These are phyloP conservation scores for Ailuropoda melanoleuca DNA, from an alignment of 2,113 vertebrate species.

Conservation along the genomic window DNA sequence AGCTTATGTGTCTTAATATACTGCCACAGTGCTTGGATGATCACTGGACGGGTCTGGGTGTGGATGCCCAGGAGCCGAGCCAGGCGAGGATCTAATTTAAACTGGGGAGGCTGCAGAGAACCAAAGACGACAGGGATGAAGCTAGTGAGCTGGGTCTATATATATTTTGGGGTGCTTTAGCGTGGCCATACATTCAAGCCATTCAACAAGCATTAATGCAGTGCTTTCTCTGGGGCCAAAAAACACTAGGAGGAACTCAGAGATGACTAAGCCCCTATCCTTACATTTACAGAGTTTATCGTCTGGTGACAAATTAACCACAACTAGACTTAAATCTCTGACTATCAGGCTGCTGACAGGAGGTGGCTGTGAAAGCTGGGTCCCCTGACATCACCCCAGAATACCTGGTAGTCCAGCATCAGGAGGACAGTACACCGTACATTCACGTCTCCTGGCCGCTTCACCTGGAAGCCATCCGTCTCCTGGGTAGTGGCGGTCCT, in stretches of 20 bases:
- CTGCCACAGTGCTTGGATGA: slow-evolving; percentile 94
- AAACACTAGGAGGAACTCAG: background rate
- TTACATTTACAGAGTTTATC: background rate
- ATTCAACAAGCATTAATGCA: too few relatives aligned
- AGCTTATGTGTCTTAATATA: slow-evolving; percentile 95
- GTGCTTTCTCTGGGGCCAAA: background rate
- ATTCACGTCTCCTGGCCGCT: slow-evolving; percentile 97
- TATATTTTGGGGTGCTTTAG: too few relatives aligned
- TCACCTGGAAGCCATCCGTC: slow-evolving; percentile 99
- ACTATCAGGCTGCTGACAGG: background rate
- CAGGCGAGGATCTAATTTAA: too few relatives aligned
- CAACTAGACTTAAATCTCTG: background rate
- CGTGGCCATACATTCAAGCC: too few relatives aligned
- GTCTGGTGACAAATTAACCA: background rate
- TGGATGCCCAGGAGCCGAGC: slow-evolving; percentile 93
- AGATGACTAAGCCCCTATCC: background rate
- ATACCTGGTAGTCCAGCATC: slow-evolving; percentile 99
- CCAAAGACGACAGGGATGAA: too few relatives aligned
- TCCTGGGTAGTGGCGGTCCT: slow-evolving; percentile 99
- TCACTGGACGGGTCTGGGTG: slow-evolving; percentile 93
- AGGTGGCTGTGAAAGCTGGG: background rate
- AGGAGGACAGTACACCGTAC: slow-evolving; percentile 98
- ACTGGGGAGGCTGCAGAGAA: too few relatives aligned
- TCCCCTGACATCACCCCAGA: background rate
- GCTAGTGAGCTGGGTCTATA: too few relatives aligned